Percentiles rank a stretch among this genome's conserved stretches.
Evolutionary conservation across 2,888 invertebrate species (phyloP).

Genomic region (Peribatodes rhomboidaria): DNA sequence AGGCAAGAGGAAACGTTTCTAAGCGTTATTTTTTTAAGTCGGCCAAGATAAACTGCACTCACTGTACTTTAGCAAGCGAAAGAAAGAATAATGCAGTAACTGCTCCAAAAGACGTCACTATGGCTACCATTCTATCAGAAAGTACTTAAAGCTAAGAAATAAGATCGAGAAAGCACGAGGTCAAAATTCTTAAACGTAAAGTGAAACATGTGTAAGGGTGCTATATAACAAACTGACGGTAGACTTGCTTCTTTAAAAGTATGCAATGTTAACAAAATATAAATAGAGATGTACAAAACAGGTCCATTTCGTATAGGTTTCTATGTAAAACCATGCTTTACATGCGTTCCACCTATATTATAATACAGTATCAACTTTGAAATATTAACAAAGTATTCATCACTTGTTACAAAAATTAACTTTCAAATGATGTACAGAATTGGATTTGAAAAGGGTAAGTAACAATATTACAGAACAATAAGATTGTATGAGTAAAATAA

Average conservation of each 20-base stretch:
- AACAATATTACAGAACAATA: slow-evolving; percentile 12
- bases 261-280: not conserved
- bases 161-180: slow-evolving; percentile 25
- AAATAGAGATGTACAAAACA: slow-evolving; percentile 12
- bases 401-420: not conserved
- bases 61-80: slow-evolving; percentile 34
- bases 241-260: slow-evolving; percentile 1
- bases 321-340: slow-evolving; percentile 32
- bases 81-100: slow-evolving; percentile 29
- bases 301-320: not conserved
- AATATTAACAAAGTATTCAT: slow-evolving; percentile 11
- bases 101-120: slow-evolving; percentile 17
- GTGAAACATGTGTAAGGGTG: slow-evolving; percentile 17
- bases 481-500: not conserved
- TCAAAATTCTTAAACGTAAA: slow-evolving; percentile 11
- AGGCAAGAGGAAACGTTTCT: not conserved
- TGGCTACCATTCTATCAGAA: slow-evolving; percentile 31
- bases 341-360: slow-evolving; percentile 25
- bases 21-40: not conserved
- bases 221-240: slow-evolving; percentile 12
- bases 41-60: slow-evolving; percentile 6
- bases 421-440: not conserved
- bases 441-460: not conserved
- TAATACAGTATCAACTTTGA: not conserved
- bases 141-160: slow-evolving; percentile 29